A percentile compares a stretch with the other conserved stretches of the same genome.
phyloP scores from a whole-genome alignment of 1,140 invertebrate species.

The Tetraneura akinire region DNA sequence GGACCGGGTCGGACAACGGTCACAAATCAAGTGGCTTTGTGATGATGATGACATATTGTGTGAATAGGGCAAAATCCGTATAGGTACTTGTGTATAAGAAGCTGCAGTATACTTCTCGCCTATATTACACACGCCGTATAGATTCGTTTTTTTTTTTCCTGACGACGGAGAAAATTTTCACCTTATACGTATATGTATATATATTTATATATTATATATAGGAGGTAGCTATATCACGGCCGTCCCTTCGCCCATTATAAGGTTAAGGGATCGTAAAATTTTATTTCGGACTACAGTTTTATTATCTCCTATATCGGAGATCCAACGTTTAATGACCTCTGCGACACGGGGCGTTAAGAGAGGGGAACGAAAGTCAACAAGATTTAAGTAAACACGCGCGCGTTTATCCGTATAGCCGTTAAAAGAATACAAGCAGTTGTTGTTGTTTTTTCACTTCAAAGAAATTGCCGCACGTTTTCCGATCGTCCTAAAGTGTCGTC shows the following conservation, averaged over 20 bases:
- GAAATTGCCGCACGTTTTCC: conserved; percentile 47
- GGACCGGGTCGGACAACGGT: conserved; percentile 24
- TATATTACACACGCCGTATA: background rate
- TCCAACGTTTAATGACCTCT: conserved; percentile 47
- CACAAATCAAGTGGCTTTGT: conserved; percentile 42
- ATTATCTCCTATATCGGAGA: conserved; percentile 25
- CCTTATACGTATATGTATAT: too few relatives aligned
- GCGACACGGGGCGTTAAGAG: conserved; percentile 35
- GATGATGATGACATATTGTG: conserved; percentile 19
- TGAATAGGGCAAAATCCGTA: conserved; percentile 29
- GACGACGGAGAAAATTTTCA: conserved; percentile 6
- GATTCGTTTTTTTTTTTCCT: background rate
- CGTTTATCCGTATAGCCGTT: conserved; percentile 28
- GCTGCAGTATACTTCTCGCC: too few relatives aligned
- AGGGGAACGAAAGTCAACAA: conserved; percentile 34
- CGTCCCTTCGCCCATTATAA: too few relatives aligned
- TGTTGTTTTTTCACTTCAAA: conserved; percentile 47
- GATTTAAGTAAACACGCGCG: conserved; percentile 43
- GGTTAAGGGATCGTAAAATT: conserved; percentile 28
- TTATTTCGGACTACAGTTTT: conserved; percentile 37
- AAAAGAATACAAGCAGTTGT: conserved; percentile 7
- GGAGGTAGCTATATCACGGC: too few relatives aligned
- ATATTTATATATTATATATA: too few relatives aligned
- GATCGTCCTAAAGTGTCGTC: conserved; percentile 33
- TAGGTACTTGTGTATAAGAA: too few relatives aligned